These are phyloP conservation scores for Jacana jacana DNA, from an alignment of 2,113 vertebrate genomes.

Conservation along the genomic window DNA sequence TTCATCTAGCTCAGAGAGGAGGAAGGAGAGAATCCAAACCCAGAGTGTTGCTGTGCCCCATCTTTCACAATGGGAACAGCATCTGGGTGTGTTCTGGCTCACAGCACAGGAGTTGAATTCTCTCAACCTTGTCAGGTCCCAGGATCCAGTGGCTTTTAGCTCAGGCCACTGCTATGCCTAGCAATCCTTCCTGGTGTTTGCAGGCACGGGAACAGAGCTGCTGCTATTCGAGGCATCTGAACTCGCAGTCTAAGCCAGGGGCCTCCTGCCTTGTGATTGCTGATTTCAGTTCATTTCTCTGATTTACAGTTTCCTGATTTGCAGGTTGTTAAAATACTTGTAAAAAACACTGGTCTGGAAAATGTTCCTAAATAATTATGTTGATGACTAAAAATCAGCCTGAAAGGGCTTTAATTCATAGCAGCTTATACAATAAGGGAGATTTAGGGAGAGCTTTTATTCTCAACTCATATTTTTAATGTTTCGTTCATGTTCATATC, in stretches of 20 bases:
- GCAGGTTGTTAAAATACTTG: constrained; percentile 73
- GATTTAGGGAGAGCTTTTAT: constrained; percentile 58
- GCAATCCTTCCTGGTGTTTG: not conserved
- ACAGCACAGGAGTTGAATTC: not conserved
- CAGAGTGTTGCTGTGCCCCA: not conserved
- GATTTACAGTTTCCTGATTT: constrained; percentile 73
- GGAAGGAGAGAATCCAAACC: not conserved
- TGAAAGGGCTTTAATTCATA: constrained; percentile 64
- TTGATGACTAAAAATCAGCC: constrained; percentile 65
- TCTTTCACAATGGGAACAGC: not conserved
- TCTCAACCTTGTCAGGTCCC: not conserved
- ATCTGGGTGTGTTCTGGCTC: not conserved
- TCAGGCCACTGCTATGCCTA: not conserved
- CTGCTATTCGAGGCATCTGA: not conserved
- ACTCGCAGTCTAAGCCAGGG: constrained; percentile 3
- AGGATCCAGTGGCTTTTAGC: not conserved
- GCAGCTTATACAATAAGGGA: constrained; percentile 65
- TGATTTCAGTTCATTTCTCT: constrained; percentile 64
- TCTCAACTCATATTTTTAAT: constrained; percentile 46
- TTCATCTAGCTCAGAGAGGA: not conserved
- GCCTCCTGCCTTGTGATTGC: constrained; percentile 55
- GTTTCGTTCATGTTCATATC: constrained; percentile 66
- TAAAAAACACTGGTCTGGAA: constrained; percentile 68
- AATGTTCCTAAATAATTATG: constrained; percentile 65
- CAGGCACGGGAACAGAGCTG: not conserved